Base-by-base conservation (phyloP, 2,113 vertebrate genomes). In the Silurus glanis region DNA sequence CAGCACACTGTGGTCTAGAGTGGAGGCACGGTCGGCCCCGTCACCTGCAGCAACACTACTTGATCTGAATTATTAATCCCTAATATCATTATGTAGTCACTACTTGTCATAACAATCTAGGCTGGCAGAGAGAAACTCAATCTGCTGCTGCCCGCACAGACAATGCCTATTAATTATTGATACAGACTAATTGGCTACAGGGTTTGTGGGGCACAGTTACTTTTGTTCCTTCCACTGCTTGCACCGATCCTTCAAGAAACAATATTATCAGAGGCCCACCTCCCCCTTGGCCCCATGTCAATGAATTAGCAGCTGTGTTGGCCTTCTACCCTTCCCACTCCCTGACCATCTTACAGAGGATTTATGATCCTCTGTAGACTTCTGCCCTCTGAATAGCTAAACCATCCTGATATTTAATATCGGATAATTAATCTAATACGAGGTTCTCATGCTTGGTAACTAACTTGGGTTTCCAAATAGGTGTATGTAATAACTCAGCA, bases 181-280 rank as follows among this genome's bases (percentile, higher is more conserved):
- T 98, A 95, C 88, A 86, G 95, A 96, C 96, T 98, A 98, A 98
- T 98, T 98, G 97, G 97, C 96, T 95, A 98, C 97, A 98, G 97
- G 96, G 95, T 96, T 97, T 95, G 91, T 81, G 92, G 96, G 96
- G 96, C 96, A 96, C 95, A 93, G 93, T 95, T 95, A 95, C 96
- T 95, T 97, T 96, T 97, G 96, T 97, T 96, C 95, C 94, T 93
- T 94, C 95, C 94, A 93, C 95, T 94, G 94, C 94, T 95, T 94
- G 94, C 94, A 93, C 94, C 93, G 94, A 95, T 96, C 94, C 96
- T 96, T 95, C 95, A 96, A 96, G 93, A 95, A 95, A 92, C 95
- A 93, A 91, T 93, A 92, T 95, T 95, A 96, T 96, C 91, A 83
- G 89, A 92, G 95, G 93, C 90, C 90, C 93, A 92, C 91, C 91